phyloP scores from a whole-genome alignment of 2,113 vertebrate species.

The Catharus minimus region DNA sequence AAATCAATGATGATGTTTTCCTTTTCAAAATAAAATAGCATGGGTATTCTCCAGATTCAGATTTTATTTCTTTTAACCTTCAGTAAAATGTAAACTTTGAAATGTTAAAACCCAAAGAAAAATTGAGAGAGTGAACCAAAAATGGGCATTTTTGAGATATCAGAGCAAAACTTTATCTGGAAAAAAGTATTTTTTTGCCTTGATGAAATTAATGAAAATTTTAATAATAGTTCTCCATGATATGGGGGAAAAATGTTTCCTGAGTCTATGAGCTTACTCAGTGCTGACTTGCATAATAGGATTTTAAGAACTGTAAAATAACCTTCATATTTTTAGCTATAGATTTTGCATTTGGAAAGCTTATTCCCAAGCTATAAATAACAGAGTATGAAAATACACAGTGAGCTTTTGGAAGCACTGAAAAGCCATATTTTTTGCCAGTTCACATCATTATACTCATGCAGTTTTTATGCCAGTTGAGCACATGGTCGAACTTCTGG shows the following conservation, averaged over 20 bases:
- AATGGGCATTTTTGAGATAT: background rate
- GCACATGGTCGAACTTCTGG: background rate
- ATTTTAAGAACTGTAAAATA: slow-evolving; percentile 26
- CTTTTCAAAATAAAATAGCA: background rate
- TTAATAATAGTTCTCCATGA: background rate
- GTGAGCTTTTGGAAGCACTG: background rate
- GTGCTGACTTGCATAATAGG: slow-evolving; percentile 8
- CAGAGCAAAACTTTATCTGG: background rate
- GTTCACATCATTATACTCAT: background rate
- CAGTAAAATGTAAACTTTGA: background rate
- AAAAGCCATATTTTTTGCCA: background rate
- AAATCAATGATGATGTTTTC: background rate
- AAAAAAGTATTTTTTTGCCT: background rate
- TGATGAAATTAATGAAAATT: background rate
- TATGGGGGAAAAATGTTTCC: background rate
- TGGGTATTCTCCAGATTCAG: background rate
- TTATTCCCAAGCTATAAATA: slow-evolving; percentile 34
- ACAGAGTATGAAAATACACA: background rate
- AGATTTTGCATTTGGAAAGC: slow-evolving; percentile 31
- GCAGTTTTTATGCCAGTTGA: slow-evolving; percentile 11
- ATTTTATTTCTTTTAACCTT: background rate
- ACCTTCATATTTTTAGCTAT: background rate
- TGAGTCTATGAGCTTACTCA: background rate
- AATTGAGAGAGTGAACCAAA: background rate
- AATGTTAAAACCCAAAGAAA: background rate